These are phyloP conservation scores for Cinclus cinclus DNA, from an alignment of 2,113 vertebrate species.

Conservation along the genomic window DNA sequence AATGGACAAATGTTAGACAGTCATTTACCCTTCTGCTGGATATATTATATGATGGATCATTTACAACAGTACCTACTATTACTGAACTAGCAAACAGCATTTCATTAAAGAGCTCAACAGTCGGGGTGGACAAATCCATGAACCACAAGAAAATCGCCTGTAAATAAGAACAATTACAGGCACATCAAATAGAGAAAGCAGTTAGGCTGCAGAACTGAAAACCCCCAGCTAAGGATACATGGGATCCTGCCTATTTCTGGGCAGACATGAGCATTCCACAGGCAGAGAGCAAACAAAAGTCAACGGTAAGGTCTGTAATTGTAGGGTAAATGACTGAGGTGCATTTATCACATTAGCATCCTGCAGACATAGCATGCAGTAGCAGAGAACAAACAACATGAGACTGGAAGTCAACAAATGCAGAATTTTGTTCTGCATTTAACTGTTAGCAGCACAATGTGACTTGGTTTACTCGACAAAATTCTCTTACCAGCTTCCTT, in stretches of 20 bases:
- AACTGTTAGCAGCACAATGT: neutral
- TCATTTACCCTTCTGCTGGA: neutral
- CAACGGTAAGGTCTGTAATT: neutral
- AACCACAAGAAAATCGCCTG: neutral
- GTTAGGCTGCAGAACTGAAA: constrained; percentile 1
- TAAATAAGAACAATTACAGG: constrained; percentile 47
- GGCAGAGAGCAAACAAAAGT: neutral
- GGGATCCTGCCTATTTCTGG: neutral
- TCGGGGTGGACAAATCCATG: neutral
- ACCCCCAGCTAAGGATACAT: neutral
- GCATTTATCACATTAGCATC: neutral
- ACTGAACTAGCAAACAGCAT: constrained; percentile 9
- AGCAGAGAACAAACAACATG: neutral
- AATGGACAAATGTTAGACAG: neutral
- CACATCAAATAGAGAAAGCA: neutral
- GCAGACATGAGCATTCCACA: neutral
- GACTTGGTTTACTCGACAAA: neutral
- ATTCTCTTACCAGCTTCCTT: neutral
- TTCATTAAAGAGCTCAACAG: constrained; percentile 27
- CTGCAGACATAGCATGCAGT: neutral
- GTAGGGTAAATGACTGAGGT: neutral
- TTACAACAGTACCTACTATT: constrained; percentile 7
- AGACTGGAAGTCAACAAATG: neutral
- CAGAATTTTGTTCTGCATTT: neutral
- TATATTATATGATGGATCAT: neutral